Base-by-base conservation (phyloP, 1,140 invertebrate genomes). In the Drusus annulatus region DNA sequence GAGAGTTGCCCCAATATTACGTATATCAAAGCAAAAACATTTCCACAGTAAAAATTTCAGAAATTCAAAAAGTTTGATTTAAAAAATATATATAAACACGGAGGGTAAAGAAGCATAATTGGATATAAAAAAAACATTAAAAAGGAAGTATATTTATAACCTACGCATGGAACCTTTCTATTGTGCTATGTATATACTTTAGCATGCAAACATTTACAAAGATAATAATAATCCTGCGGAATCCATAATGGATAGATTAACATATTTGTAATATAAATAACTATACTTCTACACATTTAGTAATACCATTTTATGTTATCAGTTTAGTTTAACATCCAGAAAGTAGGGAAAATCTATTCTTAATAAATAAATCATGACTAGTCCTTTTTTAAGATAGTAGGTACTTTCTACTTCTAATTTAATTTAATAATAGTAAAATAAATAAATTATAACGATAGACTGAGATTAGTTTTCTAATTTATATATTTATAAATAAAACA, bases 301-400 rank as follows among this genome's bases (percentile, higher is more conserved):
- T 71, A 71, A 71, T 71, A 71, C 68, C 68, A 71, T 71, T 71
- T n/a, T 68, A 68, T 68, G 63, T 45, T 31, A 68, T 68, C 31
- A 36, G 68, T 31, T 31, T 51, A 71, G 19, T 51, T 52, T 71
- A 71, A 71, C 68, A 71, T 52, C 50, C 68, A 71, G 68, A 71
- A n/a, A 65, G 31, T 45, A 10, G 62, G 68, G 25, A 71, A 71
- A 45, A 68, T 68, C 68, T 71, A 71, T 23, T 52, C 68, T 71
- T 71, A 71, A 71, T 51, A 71, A 71, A 71, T 71, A 71, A 65
- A 71, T 52, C 68, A 54, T 71, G 68, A 71, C 68, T 71, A 71
- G 68, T 71, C 10, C 36, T 45, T 23, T 52, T 71, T 50, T 71
- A 71, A 71, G 31, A 71, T 51, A 71, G 68, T 71, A 52, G n/a